These are phyloP conservation scores for Eriocheir sinensis DNA, from an alignment of 1,140 invertebrate genomes.

Conservation along the genomic window DNA sequence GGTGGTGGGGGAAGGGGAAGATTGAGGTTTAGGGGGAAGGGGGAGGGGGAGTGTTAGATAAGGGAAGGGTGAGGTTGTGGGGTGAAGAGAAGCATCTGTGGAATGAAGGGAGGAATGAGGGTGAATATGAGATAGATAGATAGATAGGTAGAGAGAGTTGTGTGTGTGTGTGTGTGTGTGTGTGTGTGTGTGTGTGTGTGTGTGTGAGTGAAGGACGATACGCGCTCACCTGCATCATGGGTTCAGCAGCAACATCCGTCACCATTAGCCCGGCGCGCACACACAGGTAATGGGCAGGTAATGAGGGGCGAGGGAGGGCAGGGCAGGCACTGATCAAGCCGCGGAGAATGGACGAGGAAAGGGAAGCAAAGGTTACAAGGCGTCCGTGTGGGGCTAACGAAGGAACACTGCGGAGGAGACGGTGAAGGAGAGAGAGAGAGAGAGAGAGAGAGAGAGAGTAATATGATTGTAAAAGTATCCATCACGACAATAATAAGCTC, in stretches of 20 bases:
- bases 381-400: background rate
- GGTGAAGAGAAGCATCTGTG: too few species aligned
- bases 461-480: too few species aligned
- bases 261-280: background rate
- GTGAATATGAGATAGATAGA: too few species aligned
- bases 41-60: too few species aligned
- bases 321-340: background rate
- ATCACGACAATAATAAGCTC: too few species aligned
- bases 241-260: background rate
- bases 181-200: too few species aligned
- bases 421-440: background rate
- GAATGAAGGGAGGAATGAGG: too few species aligned
- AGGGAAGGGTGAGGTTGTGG: too few species aligned
- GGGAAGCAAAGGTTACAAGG: background rate
- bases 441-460: background rate
- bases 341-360: background rate
- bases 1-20: too few species aligned
- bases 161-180: background rate
- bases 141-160: background rate
- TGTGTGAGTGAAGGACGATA: background rate
- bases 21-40: too few species aligned
- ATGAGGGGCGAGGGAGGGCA: slow-evolving; percentile 1
- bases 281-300: background rate
- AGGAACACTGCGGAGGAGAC: background rate
- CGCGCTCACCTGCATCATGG: too few species aligned